Evolutionary conservation across 1,140 invertebrate species (phyloP).

Genomic region (Zaprionus davidi): DNA sequence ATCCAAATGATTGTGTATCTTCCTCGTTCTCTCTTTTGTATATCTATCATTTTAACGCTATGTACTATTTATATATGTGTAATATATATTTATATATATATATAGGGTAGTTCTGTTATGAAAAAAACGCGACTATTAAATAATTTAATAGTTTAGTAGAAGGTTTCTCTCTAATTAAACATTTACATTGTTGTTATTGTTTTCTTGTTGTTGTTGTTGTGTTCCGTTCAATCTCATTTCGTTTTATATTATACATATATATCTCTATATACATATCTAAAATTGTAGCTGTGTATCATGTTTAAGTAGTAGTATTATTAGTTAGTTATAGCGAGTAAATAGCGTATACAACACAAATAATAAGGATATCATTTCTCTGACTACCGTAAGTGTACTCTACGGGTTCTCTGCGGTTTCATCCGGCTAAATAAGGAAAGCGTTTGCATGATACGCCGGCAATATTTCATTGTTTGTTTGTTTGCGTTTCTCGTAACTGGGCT

Average conservation of each 20-base stretch:
- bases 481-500: slow-evolving; percentile 19
- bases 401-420: background rate
- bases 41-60: slow-evolving; percentile 37
- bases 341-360: slow-evolving; percentile 44
- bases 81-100: slow-evolving; percentile 42
- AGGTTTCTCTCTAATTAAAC: slow-evolving; percentile 15
- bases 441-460: slow-evolving; percentile 3
- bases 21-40: slow-evolving; percentile 20
- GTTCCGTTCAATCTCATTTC: slow-evolving; percentile 18
- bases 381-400: background rate
- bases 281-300: slow-evolving; percentile 15
- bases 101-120: slow-evolving; percentile 47
- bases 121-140: slow-evolving; percentile 62
- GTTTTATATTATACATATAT: slow-evolving; percentile 18
- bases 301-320: slow-evolving; percentile 31
- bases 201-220: slow-evolving; percentile 29
- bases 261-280: slow-evolving; percentile 28
- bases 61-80: slow-evolving; percentile 26
- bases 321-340: slow-evolving; percentile 46
- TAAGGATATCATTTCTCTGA: slow-evolving; percentile 42
- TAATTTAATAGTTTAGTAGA: slow-evolving; percentile 58
- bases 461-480: slow-evolving; percentile 11
- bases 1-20: slow-evolving; percentile 27
- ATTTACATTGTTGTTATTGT: slow-evolving; percentile 35
- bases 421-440: slow-evolving; percentile 46